These are phyloP conservation scores for Turritopsis dohrnii DNA, from an alignment of 30 jellyfish, hydroid and myxozoan species.

Conservation along the genomic window DNA sequence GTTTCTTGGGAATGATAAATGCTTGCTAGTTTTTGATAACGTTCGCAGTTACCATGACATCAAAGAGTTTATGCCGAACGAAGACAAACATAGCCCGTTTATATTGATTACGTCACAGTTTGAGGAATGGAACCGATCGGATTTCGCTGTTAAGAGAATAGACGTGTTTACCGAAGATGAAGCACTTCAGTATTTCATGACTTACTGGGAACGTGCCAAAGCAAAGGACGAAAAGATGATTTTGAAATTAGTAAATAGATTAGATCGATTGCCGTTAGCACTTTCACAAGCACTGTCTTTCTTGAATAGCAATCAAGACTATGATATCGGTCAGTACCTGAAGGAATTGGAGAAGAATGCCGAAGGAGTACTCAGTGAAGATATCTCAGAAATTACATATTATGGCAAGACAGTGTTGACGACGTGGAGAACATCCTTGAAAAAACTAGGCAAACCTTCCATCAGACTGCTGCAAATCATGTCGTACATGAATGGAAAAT, in stretches of 20 bases:
- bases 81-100: not conserved
- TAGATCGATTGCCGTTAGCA: not conserved
- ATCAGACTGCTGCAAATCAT: not conserved
- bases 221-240: not conserved
- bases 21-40: not conserved
- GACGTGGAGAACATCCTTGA: not conserved
- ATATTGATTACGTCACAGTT: not conserved
- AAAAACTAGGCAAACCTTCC: not conserved
- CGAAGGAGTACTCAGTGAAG: not conserved
- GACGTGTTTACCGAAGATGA: not conserved
- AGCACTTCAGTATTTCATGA: not conserved
- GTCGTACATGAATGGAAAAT: not conserved
- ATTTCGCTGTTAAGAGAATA: not conserved
- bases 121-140: not conserved
- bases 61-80: not conserved
- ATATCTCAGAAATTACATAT: not conserved
- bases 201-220: not conserved
- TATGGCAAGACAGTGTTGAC: not conserved
- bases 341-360: not conserved
- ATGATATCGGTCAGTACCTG: not conserved
- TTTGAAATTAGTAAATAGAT: not conserved
- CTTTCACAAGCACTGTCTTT: not conserved
- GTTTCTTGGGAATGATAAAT: not conserved
- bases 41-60: not conserved
- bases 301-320: not conserved